Conservation (phyloP, 2,113 vertebrate genomes). For the Crotalus tigris region DNA sequence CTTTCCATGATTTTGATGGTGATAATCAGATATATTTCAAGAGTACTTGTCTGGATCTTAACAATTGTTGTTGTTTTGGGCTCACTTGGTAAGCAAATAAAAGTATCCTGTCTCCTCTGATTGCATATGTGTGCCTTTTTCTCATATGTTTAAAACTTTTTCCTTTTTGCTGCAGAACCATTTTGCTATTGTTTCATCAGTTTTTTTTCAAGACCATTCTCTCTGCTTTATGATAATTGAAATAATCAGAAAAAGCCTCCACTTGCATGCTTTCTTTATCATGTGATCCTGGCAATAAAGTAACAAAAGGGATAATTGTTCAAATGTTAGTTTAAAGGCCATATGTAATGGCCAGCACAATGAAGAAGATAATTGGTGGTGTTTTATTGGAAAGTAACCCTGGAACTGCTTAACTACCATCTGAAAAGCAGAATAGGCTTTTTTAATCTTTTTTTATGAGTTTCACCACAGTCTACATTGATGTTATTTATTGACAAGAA, state of each 20-base stretch:
- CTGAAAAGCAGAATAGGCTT: not conserved
- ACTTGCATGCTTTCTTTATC: not conserved
- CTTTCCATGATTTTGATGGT: constrained; percentile 97
- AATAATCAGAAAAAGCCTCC: not conserved
- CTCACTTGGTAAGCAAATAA: constrained; percentile 85
- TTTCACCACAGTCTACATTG: not conserved
- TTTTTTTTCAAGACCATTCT: not conserved
- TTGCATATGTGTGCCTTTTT: no score
- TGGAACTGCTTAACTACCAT: not conserved
- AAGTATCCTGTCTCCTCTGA: not conserved
- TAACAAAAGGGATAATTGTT: not conserved
- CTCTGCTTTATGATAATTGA: not conserved
- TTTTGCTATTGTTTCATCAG: not conserved
- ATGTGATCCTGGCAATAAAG: not conserved
- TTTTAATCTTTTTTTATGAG: not conserved
- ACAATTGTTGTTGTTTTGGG: constrained; percentile 89
- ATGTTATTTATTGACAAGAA: not conserved
- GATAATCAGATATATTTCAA: constrained; percentile 97
- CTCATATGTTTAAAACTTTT: not conserved
- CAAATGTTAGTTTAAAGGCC: not conserved
- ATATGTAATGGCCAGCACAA: not conserved
- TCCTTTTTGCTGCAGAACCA: not conserved
- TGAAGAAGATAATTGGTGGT: not conserved
- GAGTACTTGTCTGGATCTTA: constrained; percentile 94
- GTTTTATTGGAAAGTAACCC: not conserved